Evolutionary conservation across 37 sponge, comb jelly and placozoan species (phyloP), one percentile per base, ranked within the genome.

Genomic region (Mnemiopsis leidyi): DNA sequence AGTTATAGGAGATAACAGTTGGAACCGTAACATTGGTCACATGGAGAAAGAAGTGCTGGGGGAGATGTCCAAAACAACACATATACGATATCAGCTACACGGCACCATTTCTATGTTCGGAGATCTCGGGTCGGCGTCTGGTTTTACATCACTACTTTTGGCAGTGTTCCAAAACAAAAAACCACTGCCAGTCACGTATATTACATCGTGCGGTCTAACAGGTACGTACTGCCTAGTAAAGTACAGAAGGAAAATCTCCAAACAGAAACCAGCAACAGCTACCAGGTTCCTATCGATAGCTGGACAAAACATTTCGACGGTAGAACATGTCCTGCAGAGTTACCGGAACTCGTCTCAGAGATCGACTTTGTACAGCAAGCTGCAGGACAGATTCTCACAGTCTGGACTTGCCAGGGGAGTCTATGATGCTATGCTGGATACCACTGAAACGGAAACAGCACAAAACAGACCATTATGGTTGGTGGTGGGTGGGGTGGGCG

Each of bases 401-500:
- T 36, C 38, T 36, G 90, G 90, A 1, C 9, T 0, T 40, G 24
- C 36, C 1, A 85, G 90, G 35, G 90, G 61, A 40, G 35, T 85
- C 0, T 40, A 40, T 40, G 90, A 85, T 85, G n/a, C 0, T 3
- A 29, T 32, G 39, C n/a, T 2, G 2, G 90, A 39, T 39, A 9
- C 39, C n/a, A 85, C 61, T 0, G 36, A 85, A 20, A 85, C 35
- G 0, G 48, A 61, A 13, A n/a, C 61, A 18, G 25, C 24, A 23
- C n/a, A 35, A 23, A 38, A 2, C 21, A 18, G 48, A 38, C 90
- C 90, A 21, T 2, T 85, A 0, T 85, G 90, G 90, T 26, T 85
- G 48, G 90, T 85, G 24, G 90, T 85, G 21, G 90, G 90, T 39
- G 90, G 90, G 40, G 90, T 85, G n/a, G 90, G 90, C 0, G 90